A percentile compares a stretch with the other conserved stretches of the same genome.
Conservation (phyloP, 1,140 invertebrate species). For the Drosophila mayri region DNA sequence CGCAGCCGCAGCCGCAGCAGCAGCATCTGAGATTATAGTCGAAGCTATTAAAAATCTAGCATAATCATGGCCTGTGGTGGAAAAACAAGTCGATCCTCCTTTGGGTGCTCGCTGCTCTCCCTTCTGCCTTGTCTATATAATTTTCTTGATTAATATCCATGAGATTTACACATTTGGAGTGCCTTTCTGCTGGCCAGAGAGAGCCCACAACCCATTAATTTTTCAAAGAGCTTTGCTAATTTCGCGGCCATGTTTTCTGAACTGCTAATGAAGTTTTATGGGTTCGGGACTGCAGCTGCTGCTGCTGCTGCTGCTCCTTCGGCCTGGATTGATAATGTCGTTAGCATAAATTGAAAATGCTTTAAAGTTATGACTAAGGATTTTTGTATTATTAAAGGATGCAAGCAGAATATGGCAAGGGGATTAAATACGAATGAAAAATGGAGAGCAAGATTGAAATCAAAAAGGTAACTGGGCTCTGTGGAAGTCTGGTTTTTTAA, state of each 20-base stretch:
- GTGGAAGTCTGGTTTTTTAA: background rate
- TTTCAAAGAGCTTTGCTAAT: constrained; percentile 70
- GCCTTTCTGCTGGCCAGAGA: constrained; percentile 37
- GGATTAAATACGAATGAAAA: background rate
- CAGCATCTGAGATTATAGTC: constrained; percentile 72
- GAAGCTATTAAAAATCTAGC: constrained; percentile 81
- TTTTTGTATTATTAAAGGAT: constrained; percentile 10
- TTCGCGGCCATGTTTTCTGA: constrained; percentile 37
- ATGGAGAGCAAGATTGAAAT: too few relatives aligned
- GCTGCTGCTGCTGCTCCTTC: background rate
- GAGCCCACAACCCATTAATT: constrained; percentile 50
- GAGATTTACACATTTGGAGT: constrained; percentile 68
- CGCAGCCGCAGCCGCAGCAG: constrained; percentile 25
- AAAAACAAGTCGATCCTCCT: constrained; percentile 56
- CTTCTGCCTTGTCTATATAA: constrained; percentile 63
- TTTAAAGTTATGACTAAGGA: constrained; percentile 27
- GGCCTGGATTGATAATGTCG: constrained; percentile 45
- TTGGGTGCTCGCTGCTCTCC: background rate
- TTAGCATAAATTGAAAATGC: constrained; percentile 55
- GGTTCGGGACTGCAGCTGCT: constrained; percentile 62
- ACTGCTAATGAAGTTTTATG: constrained; percentile 80
- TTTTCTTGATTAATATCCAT: constrained; percentile 83
- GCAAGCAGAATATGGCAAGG: background rate
- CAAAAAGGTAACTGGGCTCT: background rate
- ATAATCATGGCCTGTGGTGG: constrained; percentile 63